These are phyloP conservation scores for Diaprepes abbreviatus DNA, from an alignment of 2,888 invertebrate species.

Conservation along the genomic window DNA sequence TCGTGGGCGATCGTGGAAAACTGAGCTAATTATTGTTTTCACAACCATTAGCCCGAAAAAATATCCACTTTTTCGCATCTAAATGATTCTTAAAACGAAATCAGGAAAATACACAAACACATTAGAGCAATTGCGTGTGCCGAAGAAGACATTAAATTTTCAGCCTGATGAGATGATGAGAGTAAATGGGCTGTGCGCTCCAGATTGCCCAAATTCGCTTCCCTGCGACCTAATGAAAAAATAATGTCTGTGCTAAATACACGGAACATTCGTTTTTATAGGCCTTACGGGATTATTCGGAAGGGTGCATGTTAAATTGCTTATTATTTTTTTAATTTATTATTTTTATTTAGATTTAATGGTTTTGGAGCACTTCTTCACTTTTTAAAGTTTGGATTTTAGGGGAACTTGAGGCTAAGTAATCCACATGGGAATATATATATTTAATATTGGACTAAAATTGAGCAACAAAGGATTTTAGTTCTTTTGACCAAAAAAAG, in stretches of 20 bases:
- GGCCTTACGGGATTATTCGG: conserved; percentile 23
- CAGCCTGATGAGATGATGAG: conserved; percentile 65
- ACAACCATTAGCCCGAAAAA: not conserved
- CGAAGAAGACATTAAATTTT: conserved; percentile 66
- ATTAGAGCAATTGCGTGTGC: conserved; percentile 67
- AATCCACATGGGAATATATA: too few relatives aligned
- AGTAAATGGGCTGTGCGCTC: conserved; percentile 65
- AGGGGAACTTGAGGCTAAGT: too few relatives aligned
- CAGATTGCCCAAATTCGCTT: conserved; percentile 64
- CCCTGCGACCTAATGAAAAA: conserved; percentile 61
- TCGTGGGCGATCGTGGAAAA: too few relatives aligned
- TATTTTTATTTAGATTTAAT: not conserved
- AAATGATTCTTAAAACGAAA: conserved; percentile 48
- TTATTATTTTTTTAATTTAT: conserved; percentile 34
- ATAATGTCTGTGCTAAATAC: conserved; percentile 51
- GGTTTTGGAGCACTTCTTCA: not conserved
- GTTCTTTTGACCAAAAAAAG: too few relatives aligned
- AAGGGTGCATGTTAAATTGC: conserved; percentile 33
- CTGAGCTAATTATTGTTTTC: too few relatives aligned
- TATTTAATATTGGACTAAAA: too few relatives aligned
- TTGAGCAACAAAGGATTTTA: too few relatives aligned
- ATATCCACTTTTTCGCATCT: conserved; percentile 16
- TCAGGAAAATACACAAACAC: conserved; percentile 62
- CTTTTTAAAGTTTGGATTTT: too few relatives aligned
- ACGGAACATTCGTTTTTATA: conserved; percentile 34